phyloP scores from a whole-genome alignment of 2,888 invertebrate genomes.

The Synergus japonicus region DNA sequence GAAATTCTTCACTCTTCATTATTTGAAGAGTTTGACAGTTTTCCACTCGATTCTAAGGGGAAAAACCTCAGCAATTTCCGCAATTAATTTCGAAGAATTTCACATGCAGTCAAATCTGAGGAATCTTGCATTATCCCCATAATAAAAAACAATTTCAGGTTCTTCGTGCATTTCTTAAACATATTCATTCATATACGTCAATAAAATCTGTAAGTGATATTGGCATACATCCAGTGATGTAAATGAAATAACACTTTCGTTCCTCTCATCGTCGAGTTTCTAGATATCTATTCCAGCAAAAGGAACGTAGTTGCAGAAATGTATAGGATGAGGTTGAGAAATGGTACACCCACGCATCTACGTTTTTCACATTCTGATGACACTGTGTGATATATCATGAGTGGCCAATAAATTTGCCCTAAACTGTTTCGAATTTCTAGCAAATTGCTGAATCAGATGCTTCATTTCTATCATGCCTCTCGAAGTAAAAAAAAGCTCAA shows the following conservation, averaged over 20 bases:
- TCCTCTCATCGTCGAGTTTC: slow-evolving; percentile 13
- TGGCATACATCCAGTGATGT: slow-evolving; percentile 17
- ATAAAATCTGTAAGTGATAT: not conserved
- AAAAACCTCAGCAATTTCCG: not conserved
- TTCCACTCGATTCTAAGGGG: not conserved
- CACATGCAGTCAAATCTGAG: not conserved
- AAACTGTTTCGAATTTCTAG: not conserved
- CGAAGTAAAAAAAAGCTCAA: not conserved
- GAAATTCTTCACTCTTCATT: not conserved
- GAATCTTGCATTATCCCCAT: not conserved
- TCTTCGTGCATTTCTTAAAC: not conserved
- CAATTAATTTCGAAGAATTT: not conserved
- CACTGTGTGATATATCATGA: slow-evolving; percentile 9
- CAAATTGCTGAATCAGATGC: not conserved
- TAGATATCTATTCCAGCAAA: slow-evolving; percentile 7
- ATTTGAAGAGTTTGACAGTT: not conserved
- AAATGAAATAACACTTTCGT: slow-evolving; percentile 28
- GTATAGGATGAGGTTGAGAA: not conserved
- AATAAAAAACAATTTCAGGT: not conserved
- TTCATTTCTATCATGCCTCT: not conserved
- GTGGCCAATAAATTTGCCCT: not conserved
- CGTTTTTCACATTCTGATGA: not conserved
- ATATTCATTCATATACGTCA: not conserved
- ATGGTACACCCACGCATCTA: slow-evolving; percentile 23
- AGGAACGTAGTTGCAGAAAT: slow-evolving; percentile 8